Evolutionary conservation across 2,888 invertebrate species (phyloP), one percentile per base, ranked within the genome.

Genomic region (Gandaritis pyraliata): DNA sequence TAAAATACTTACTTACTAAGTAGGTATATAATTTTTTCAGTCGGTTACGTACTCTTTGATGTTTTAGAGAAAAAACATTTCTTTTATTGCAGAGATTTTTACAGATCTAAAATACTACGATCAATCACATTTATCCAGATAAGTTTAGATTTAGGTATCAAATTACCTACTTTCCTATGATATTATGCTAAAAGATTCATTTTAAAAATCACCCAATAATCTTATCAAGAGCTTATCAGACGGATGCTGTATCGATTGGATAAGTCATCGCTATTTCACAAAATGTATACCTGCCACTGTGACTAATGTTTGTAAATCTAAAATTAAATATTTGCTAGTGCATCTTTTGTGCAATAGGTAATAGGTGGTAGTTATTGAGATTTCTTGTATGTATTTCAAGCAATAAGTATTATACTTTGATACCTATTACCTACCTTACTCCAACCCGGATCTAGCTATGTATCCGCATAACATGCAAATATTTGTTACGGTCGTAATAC

Each of bases 211-310:
- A 7, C 23, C 18, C 8, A 29, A 53, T 18, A 53, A 45, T 53
- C 53, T 53, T 53, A 45, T 53, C 53, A 18, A 29, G 2, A 15
- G 4, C 33, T 33, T 33, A 33, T 33, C 18, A 29, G 43, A 30
- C 41, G n/a, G n/a, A 36, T 12, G 30, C 39, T 23, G 29, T 51
- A 29, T 16, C 16, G 11, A 43, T 43, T 43, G 43, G 16, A 43
- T 41, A 41, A 41, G 41, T 6, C 15, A 41, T 43, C 43, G 13
- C 3, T 15, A 16, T 13, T 8, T 7, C 10, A 16, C 11, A 43
- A 16, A 43, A 41, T 13, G 15, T 16, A 43, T 43, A 3, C 16
- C 4, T 33, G 8, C 15, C n/a, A n/a, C n/a, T n/a, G n/a, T n/a
- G n/a, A n/a, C n/a, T 11, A 16, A 43, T 43, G 16, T 16, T 43